Base-by-base conservation (phyloP, 2,888 invertebrate genomes). In the Sericinus montela region DNA sequence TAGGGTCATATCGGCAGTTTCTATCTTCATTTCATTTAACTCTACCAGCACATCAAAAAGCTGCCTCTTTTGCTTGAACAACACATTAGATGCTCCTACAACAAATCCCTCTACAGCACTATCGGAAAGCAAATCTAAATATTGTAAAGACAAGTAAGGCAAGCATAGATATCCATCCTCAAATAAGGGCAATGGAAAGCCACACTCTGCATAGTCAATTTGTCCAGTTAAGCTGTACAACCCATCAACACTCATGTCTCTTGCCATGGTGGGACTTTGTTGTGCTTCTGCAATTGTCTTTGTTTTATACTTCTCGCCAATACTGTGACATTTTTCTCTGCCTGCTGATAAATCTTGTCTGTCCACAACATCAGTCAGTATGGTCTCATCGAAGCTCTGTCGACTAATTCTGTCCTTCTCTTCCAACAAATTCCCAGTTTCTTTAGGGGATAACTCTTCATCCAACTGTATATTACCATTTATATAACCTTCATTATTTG, bases 11-110 rank as follows among this genome's bases (percentile, higher is more conserved):
- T 97, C 97, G 30, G 92, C 90, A 1, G 92, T 93, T 70, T 98
- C 98, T 70, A 99, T 94, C 70, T 95, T 92, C 58, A 93, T 93
- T 59, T 94, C 94, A 73, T 95, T 96, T 46, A 96, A 91, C 86
- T 98, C 98, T 1, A 99, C 93, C 46, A 98, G 82, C 13, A 97
- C 96, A 81, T 99, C 99, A 54, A 97, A 95, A 42, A 98, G 82
- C 67, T 98, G 95, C 54, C 95, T 92, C 70, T 98, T 98, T 76
- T 98, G 98, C 74, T 97, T 97, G 75, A 99, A 99, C 30, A 99
- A 89, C n/a, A 98, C 95, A 88, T 99, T 99, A 11, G 98, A 98
- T n/a, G 98, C 98, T 32, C 99, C 99, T 51, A 98, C 95, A 37
- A 98, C 90, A 80, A 95, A 95, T 23, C 95, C 95, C 54, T 94